Evolutionary conservation across 2,888 invertebrate species (phyloP).

Genomic region (Cephonodes hylas): DNA sequence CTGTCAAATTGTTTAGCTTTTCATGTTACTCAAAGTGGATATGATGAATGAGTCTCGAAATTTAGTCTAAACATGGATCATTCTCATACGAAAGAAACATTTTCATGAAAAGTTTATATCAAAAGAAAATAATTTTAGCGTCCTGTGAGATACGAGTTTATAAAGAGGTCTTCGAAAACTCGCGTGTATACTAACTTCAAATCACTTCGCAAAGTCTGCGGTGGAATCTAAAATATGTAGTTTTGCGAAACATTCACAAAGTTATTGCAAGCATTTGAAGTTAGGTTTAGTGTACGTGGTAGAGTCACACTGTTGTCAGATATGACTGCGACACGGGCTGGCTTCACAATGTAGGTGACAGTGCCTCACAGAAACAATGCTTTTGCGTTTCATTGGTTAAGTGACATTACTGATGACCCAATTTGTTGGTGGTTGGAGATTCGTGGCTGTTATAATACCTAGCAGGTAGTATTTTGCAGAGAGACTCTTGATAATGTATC

Average conservation of each 20-base stretch:
- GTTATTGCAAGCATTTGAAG: not conserved
- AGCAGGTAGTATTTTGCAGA: too few species aligned
- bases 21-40: not conserved
- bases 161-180: not conserved
- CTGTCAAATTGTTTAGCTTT: not conserved
- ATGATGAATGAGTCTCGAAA: not conserved
- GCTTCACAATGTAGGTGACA: too few species aligned
- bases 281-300: not conserved
- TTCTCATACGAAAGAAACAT: not conserved
- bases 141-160: not conserved
- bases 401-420: too few species aligned
- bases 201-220: not conserved
- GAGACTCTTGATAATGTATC: too few species aligned
- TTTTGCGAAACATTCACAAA: not conserved
- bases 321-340: too few species aligned
- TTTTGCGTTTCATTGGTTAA: too few species aligned
- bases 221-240: not conserved
- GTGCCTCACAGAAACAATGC: too few species aligned
- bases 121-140: conserved; percentile 1
- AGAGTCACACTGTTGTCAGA: too few species aligned
- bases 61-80: not conserved
- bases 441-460: too few species aligned
- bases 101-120: not conserved
- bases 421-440: too few species aligned
- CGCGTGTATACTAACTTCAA: not conserved